Evolutionary conservation across 2,888 invertebrate genomes (phyloP).

Genomic region (Nephrotoma appendiculata): DNA sequence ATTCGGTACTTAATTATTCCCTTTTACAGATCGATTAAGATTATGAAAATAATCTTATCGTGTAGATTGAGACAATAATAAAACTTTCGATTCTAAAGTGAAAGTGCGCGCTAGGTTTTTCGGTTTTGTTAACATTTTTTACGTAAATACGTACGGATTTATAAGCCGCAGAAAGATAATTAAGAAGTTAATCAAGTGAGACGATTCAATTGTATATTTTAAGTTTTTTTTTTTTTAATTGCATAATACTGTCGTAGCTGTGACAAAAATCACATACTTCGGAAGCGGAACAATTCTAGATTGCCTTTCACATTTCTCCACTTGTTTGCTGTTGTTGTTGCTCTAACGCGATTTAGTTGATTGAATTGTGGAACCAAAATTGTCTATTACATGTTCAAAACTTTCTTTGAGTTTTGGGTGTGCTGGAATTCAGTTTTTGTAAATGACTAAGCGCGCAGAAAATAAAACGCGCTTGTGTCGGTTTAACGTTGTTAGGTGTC

Average conservation of each 20-base stretch:
- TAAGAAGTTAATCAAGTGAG: background rate
- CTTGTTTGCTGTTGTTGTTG: background rate
- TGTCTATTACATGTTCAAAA: background rate
- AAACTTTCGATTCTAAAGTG: background rate
- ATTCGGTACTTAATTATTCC: background rate
- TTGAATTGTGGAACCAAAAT: background rate
- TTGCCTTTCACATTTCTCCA: background rate
- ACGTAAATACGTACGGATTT: background rate
- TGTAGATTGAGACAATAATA: background rate
- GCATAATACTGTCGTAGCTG: too few relatives aligned
- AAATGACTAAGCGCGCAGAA: too few relatives aligned
- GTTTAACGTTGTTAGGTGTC: too few relatives aligned
- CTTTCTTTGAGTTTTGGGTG: background rate
- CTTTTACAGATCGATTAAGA: background rate
- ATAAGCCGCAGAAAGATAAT: background rate
- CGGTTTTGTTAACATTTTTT: background rate
- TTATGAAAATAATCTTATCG: background rate
- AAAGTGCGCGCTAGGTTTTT: background rate
- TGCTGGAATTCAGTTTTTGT: too few relatives aligned
- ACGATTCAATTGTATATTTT: background rate
- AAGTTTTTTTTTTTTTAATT: too few relatives aligned
- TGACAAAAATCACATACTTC: background rate
- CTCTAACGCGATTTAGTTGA: background rate
- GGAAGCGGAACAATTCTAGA: background rate
- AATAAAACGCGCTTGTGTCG: too few relatives aligned